Evolutionary conservation across 2,888 invertebrate genomes (phyloP).

Genomic region (Epistrophella euchroma): DNA sequence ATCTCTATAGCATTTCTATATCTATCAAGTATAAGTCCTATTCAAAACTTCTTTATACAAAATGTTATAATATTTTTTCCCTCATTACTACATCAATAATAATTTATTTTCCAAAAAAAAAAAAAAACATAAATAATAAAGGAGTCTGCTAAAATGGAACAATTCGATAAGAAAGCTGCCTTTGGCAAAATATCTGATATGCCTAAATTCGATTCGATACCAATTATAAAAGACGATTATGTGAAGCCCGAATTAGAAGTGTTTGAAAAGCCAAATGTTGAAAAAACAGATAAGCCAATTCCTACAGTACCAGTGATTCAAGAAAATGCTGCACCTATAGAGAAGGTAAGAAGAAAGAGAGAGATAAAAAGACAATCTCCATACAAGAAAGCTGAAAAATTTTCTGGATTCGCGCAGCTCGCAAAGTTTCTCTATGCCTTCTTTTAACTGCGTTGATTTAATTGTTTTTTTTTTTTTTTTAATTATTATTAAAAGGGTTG

Average conservation of each 20-base stretch:
- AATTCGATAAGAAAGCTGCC: constrained; percentile 81
- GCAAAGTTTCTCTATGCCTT: neutral
- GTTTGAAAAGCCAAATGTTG: constrained; percentile 85
- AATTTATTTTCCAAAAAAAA: neutral
- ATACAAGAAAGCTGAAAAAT: neutral
- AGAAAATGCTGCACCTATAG: constrained; percentile 45
- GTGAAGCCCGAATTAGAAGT: constrained; percentile 89
- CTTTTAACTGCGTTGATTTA: neutral
- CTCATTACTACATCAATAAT: neutral
- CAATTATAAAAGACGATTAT: constrained; percentile 88
- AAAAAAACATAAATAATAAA: constrained; percentile 47
- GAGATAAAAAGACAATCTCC: neutral
- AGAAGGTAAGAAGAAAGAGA: constrained; percentile 54
- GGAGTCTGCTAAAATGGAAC: constrained; percentile 78
- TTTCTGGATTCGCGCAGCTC: neutral
- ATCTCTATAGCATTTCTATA: neutral
- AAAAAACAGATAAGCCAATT: constrained; percentile 81
- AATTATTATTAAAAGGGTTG: neutral
- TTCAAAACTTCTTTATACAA: neutral
- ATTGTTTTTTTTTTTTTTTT: neutral
- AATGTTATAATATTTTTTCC: neutral
- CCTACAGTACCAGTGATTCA: constrained; percentile 71
- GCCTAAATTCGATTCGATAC: constrained; percentile 85
- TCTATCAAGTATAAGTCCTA: neutral
- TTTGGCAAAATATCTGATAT: constrained; percentile 79